These are phyloP conservation scores for Beris morrisii DNA, from an alignment of 2,888 invertebrate species.

Conservation along the genomic window DNA sequence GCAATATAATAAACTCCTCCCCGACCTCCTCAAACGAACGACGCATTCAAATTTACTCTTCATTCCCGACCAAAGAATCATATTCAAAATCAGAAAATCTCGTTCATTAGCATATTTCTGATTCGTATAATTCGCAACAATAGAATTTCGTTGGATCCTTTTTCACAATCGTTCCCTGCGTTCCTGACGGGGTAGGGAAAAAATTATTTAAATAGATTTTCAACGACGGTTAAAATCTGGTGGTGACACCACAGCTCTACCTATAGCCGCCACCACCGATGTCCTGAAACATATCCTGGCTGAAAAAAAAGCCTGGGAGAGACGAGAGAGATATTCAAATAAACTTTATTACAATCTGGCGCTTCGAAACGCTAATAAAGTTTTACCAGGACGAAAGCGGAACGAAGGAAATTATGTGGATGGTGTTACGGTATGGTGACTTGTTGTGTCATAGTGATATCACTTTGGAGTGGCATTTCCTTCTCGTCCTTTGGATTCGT, in stretches of 20 bases:
- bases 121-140: background rate
- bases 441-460: slow-evolving; percentile 3
- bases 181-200: background rate
- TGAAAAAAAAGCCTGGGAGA: slow-evolving; percentile 21
- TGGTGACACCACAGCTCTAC: too few relatives aligned
- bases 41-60: too few relatives aligned
- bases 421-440: slow-evolving; percentile 17
- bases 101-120: slow-evolving; percentile 8
- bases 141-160: slow-evolving; percentile 1
- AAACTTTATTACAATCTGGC: slow-evolving; percentile 39
- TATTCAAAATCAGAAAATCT: background rate
- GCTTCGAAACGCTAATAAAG: slow-evolving; percentile 37
- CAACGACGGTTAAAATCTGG: too few relatives aligned
- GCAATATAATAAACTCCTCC: too few relatives aligned
- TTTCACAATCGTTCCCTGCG: background rate
- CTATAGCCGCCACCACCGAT: too few relatives aligned
- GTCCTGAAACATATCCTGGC: background rate
- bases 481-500: background rate
- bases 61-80: too few relatives aligned
- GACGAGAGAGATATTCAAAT: slow-evolving; percentile 36
- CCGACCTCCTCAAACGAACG: too few relatives aligned
- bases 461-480: slow-evolving; percentile 14
- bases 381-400: slow-evolving; percentile 30
- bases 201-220: too few relatives aligned
- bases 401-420: slow-evolving; percentile 28